Conservation (phyloP, 2,888 invertebrate species). For the Cheilosia variabilis region DNA sequence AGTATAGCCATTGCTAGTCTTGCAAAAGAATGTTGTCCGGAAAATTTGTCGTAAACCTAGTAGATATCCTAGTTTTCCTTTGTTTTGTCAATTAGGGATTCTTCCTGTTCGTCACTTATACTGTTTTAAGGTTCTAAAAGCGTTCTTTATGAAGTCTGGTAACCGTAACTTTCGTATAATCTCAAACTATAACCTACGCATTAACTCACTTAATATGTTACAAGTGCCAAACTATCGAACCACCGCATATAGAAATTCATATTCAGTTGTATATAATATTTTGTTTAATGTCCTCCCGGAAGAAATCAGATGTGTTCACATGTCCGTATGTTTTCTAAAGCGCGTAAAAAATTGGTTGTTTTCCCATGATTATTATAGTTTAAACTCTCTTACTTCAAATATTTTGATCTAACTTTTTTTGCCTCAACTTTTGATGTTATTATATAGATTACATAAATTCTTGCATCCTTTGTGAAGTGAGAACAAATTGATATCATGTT, state of each 20-base stretch:
- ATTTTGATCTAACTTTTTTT: too few relatives aligned
- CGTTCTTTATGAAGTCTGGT: too few relatives aligned
- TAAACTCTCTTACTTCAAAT: too few relatives aligned
- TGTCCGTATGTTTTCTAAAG: neutral
- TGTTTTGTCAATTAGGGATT: slow-evolving; percentile 28
- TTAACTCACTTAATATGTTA: slow-evolving; percentile 10
- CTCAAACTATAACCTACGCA: too few relatives aligned
- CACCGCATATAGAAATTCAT: too few relatives aligned
- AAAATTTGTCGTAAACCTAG: neutral
- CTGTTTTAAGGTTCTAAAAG: too few relatives aligned
- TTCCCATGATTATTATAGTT: too few relatives aligned
- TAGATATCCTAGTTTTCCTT: slow-evolving; percentile 18
- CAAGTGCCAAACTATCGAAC: slow-evolving; percentile 4
- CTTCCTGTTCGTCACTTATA: slow-evolving; percentile 6
- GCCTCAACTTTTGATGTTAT: neutral
- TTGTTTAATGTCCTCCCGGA: too few relatives aligned
- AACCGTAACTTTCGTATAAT: too few relatives aligned
- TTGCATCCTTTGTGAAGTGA: slow-evolving; percentile 4
- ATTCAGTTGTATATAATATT: too few relatives aligned
- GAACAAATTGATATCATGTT: neutral
- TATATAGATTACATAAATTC: neutral
- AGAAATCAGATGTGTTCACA: too few relatives aligned
- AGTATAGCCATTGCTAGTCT: slow-evolving; percentile 15
- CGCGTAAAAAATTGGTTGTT: neutral
- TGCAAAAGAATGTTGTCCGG: slow-evolving; percentile 17